Evolutionary conservation across 2,888 invertebrate species (phyloP).

Genomic region (Merodon equestris): DNA sequence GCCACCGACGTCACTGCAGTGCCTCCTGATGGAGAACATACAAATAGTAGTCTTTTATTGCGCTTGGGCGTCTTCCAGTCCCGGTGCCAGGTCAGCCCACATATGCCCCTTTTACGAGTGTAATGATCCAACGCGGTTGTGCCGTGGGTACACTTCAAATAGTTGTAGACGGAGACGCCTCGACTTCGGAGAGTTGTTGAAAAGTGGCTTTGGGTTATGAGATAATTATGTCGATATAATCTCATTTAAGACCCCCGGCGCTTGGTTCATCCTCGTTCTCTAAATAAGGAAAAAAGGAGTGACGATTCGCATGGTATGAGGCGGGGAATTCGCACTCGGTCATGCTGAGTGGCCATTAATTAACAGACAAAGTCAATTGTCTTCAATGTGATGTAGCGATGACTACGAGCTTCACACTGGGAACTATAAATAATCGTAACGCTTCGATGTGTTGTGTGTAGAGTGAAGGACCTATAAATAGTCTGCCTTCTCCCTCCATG

Average conservation of each 20-base stretch:
- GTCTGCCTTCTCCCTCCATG: no score
- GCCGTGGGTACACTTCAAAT: no score
- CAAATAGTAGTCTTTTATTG: constrained; percentile 16
- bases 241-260: no score
- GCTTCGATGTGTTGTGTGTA: constrained; percentile 10
- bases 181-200: no score
- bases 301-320: not conserved
- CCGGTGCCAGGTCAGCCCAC: not conserved
- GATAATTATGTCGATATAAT: not conserved
- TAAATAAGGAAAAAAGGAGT: no score
- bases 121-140: constrained; percentile 9
- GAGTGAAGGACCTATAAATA: constrained; percentile 3
- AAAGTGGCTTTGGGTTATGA: no score
- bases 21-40: constrained; percentile 10
- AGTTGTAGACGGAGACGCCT: no score
- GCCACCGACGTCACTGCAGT: not conserved
- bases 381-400: constrained; percentile 8
- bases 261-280: no score
- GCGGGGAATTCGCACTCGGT: constrained; percentile 32
- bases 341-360: constrained; percentile 29
- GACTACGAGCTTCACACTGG: not conserved
- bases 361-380: constrained; percentile 36
- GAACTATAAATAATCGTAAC: constrained; percentile 26
- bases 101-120: constrained; percentile 19
- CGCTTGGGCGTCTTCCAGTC: constrained; percentile 40